Evolutionary conservation across 2,888 invertebrate species (phyloP), one percentile per base, ranked within the genome.

Genomic region (Drosophila neotestacea): DNA sequence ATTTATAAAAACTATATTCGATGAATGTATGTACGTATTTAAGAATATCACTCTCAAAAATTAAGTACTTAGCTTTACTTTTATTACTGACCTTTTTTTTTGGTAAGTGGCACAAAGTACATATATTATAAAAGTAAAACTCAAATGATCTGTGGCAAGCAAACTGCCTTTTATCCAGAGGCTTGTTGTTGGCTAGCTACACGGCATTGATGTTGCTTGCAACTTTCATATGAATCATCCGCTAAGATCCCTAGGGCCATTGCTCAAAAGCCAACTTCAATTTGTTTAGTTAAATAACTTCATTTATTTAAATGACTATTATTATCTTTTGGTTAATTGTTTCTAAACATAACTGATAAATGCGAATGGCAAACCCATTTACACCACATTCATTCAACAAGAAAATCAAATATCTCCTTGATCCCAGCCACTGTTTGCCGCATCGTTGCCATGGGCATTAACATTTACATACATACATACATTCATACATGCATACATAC

Each of bases 361-460:
- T 60, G 50, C 7, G 7, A 30, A 28, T 60, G 47, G 56, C 36
- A 30, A 7, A 68, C 28, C 69, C 56, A 69, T 60, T 69, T 48
- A 67, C 59, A 59, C 32, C 22, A 44, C 47, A 67, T 66, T 59
- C 58, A 69, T 59, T 54, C 38, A 51, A 54, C 41, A 54, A 41
- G 4, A 32, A 39, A 36, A 55, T 55, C 55, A 69, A 66, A 48
- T 66, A 61, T 54, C 22, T 61, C 41, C 34, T 44, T 13, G 30
- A 67, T 50, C 11, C 36, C 36, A 44, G 54, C 64, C 71, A 64
- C 71, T 41, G 59, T 64, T 41, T 27, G 44, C 54, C 69, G 54
- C 52, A 54, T 47, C 47, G 39, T 27, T 59, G 70, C 73, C 66
- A 61, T 54, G 36, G 70, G 61, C 70, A 48, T 47, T 60, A 58